These are phyloP conservation scores for Mercenaria mercenaria DNA, from an alignment of 1,140 invertebrate species.

Conservation along the genomic window DNA sequence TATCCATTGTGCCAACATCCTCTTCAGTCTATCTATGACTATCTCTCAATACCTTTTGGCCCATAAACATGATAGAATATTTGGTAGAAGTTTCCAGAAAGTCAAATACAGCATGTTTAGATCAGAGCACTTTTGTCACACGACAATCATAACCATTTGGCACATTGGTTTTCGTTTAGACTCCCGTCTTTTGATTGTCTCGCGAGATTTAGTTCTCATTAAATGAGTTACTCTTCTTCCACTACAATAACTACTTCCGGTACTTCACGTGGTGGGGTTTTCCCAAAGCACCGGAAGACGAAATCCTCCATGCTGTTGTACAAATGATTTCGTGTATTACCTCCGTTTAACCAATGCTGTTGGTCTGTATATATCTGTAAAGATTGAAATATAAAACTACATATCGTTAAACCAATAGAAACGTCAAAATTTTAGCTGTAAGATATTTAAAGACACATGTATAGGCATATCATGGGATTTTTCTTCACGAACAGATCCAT, in stretches of 20 bases:
- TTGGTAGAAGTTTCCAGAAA: no score
- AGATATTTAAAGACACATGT: no score
- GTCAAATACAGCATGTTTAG: no score
- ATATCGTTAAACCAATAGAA: neutral
- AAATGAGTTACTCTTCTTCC: slow-evolving; percentile 8
- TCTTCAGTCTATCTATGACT: no score
- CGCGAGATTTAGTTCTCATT: neutral
- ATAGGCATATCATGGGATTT: no score
- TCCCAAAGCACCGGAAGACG: slow-evolving; percentile 85
- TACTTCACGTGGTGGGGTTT: slow-evolving; percentile 35
- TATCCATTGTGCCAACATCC: no score
- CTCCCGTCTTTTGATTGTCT: neutral
- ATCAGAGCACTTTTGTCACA: neutral
- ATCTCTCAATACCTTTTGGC: no score
- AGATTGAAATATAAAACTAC: slow-evolving; percentile 5
- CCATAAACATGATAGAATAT: no score
- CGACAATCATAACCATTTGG: neutral
- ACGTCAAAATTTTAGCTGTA: no score
- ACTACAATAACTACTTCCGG: slow-evolving; percentile 16
- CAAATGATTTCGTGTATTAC: slow-evolving; percentile 91
- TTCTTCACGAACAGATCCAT: no score
- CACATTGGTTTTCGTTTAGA: neutral
- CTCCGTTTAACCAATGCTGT: slow-evolving; percentile 93
- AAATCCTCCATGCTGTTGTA: slow-evolving; percentile 96
- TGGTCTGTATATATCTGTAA: slow-evolving; percentile 97